A percentile compares a stretch with the other conserved stretches of the same genome.
phyloP scores from a whole-genome alignment of 1,140 invertebrate species.

The Macrobrachium nipponense region DNA sequence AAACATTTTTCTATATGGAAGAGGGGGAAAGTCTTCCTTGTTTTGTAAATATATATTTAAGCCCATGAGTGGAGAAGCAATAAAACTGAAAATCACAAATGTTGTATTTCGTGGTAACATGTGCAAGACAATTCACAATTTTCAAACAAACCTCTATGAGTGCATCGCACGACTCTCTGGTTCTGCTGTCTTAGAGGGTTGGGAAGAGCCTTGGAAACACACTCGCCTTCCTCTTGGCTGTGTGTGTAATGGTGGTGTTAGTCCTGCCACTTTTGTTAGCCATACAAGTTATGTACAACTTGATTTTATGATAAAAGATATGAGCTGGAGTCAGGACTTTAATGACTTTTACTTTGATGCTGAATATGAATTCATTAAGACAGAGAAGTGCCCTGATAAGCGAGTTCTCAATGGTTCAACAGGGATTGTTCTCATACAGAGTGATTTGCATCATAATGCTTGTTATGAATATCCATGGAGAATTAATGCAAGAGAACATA shows the following conservation, averaged over 20 bases:
- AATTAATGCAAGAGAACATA: constrained; percentile 66
- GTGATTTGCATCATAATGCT: constrained; percentile 56
- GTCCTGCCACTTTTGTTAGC: constrained; percentile 70
- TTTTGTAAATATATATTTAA: constrained; percentile 58
- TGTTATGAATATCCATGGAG: constrained; percentile 75
- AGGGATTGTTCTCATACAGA: constrained; percentile 38
- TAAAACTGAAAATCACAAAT: constrained; percentile 53
- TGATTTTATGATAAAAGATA: constrained; percentile 79
- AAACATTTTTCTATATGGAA: constrained; percentile 51
- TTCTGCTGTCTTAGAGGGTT: constrained; percentile 55
- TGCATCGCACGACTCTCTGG: constrained; percentile 60
- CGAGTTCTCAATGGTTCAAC: constrained; percentile 53
- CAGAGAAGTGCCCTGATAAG: constrained; percentile 32
- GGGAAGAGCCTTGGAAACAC: constrained; percentile 58
- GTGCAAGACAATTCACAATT: constrained; percentile 61
- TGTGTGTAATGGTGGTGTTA: constrained; percentile 52
- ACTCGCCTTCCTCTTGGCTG: constrained; percentile 60
- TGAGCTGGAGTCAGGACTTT: constrained; percentile 86
- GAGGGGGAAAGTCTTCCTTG: constrained; percentile 46
- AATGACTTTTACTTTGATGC: constrained; percentile 84
- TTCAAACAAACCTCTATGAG: constrained; percentile 54
- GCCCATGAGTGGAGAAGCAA: constrained; percentile 34
- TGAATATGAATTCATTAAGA: constrained; percentile 77
- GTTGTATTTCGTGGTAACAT: constrained; percentile 54
- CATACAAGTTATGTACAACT: constrained; percentile 78